Conservation (phyloP, 2,888 invertebrate genomes). For the Cheilosia impressa region DNA sequence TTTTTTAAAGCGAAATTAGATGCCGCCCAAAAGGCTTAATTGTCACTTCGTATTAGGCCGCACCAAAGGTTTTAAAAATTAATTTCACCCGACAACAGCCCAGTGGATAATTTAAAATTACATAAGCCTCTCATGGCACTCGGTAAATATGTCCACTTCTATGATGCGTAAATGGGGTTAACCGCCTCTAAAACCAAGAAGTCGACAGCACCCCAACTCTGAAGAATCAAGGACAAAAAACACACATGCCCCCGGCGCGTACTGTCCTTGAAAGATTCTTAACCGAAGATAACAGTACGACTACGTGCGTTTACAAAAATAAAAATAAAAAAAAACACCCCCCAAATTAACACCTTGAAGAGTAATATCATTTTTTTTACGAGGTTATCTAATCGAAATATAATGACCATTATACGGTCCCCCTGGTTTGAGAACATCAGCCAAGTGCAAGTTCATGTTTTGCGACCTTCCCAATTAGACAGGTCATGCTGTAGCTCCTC, state of each 20-base stretch:
- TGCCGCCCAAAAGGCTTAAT: no score
- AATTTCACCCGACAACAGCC: background rate
- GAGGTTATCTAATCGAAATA: constrained; percentile 23
- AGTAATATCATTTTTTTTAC: background rate
- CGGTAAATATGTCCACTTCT: background rate
- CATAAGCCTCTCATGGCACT: constrained; percentile 9
- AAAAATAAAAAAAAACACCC: background rate
- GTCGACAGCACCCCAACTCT: background rate
- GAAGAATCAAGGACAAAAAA: background rate
- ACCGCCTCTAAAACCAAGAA: background rate
- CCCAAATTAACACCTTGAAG: background rate
- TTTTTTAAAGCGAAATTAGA: no score
- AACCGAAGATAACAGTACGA: background rate
- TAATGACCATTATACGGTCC: constrained; percentile 13
- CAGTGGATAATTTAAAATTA: constrained; percentile 14
- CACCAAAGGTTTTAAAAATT: background rate
- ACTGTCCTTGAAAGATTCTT: background rate
- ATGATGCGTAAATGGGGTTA: constrained; percentile 14
- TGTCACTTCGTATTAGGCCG: background rate
- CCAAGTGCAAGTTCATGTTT: background rate
- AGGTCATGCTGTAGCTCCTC: background rate
- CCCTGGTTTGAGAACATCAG: background rate
- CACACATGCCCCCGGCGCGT: background rate
- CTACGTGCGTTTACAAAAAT: background rate
- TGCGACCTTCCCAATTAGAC: background rate